These are phyloP conservation scores for Anser brachyrhynchus DNA, from an alignment of 2,113 vertebrate species.

Conservation along the genomic window DNA sequence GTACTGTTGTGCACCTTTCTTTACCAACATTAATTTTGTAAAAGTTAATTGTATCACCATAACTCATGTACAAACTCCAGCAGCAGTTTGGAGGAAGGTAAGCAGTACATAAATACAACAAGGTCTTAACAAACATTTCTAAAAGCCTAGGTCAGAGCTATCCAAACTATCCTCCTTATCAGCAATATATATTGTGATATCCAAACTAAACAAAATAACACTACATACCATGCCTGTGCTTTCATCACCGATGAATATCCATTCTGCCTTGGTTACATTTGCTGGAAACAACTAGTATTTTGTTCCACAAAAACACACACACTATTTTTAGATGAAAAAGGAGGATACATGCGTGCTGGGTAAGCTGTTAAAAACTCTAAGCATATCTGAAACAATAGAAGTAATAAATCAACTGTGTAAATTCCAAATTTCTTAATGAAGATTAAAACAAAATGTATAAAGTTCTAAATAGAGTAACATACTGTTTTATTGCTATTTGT, in stretches of 20 bases:
- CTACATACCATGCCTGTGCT: not conserved
- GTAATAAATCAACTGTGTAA: not conserved
- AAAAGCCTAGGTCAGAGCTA: not conserved
- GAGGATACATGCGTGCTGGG: rapidly evolving
- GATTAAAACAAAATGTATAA: not conserved
- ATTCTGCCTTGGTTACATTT: not conserved
- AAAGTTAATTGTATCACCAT: rapidly evolving
- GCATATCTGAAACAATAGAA: not conserved
- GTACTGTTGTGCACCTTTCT: not conserved
- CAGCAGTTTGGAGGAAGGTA: not conserved
- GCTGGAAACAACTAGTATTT: not conserved
- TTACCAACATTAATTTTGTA: not conserved
- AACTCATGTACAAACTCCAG: not conserved
- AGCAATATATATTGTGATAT: not conserved
- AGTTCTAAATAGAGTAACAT: not conserved
- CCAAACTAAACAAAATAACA: not conserved
- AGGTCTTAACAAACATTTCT: not conserved
- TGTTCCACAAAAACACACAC: not conserved
- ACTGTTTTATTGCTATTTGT: not conserved
- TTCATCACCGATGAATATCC: not conserved
- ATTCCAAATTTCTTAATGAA: not conserved
- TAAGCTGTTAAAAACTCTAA: not conserved
- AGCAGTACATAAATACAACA: not conserved
- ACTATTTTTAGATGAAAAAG: not conserved
- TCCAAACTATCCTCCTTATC: not conserved